phyloP scores from a whole-genome alignment of 2,888 invertebrate species.

The Sepiola atlantica region DNA sequence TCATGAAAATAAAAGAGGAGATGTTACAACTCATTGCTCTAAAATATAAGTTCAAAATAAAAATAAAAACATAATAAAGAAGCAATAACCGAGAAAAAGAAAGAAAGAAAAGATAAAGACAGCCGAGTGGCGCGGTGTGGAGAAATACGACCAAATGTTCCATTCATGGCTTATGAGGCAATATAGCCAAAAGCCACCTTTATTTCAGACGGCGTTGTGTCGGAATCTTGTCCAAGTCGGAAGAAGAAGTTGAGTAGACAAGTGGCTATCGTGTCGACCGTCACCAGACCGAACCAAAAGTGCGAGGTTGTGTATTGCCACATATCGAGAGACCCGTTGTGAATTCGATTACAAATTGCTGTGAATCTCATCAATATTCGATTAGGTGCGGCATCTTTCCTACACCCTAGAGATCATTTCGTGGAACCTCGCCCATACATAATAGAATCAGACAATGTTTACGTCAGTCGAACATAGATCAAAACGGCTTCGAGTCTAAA shows the following conservation, averaged over 20 bases:
- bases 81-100: background rate
- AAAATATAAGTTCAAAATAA: too few relatives aligned
- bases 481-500: constrained; percentile 20
- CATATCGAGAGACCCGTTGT: constrained; percentile 21
- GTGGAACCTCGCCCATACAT: constrained; percentile 22
- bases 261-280: constrained; percentile 21
- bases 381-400: background rate
- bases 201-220: background rate
- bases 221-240: background rate
- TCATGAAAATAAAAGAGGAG: too few relatives aligned
- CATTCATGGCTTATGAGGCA: background rate
- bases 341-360: constrained; percentile 21
- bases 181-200: background rate
- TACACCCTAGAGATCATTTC: constrained; percentile 22
- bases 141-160: background rate
- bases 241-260: background rate
- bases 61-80: background rate
- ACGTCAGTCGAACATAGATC: constrained; percentile 22
- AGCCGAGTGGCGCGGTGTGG: too few relatives aligned
- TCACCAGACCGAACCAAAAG: background rate
- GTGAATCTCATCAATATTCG: constrained; percentile 32
- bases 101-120: too few relatives aligned
- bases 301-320: background rate
- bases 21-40: too few relatives aligned
- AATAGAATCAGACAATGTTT: constrained; percentile 32